A percentile compares a stretch with the other conserved stretches of the same genome.
These are phyloP conservation scores for Calcarius ornatus DNA, from an alignment of 2,113 vertebrate species.

Conservation along the genomic window DNA sequence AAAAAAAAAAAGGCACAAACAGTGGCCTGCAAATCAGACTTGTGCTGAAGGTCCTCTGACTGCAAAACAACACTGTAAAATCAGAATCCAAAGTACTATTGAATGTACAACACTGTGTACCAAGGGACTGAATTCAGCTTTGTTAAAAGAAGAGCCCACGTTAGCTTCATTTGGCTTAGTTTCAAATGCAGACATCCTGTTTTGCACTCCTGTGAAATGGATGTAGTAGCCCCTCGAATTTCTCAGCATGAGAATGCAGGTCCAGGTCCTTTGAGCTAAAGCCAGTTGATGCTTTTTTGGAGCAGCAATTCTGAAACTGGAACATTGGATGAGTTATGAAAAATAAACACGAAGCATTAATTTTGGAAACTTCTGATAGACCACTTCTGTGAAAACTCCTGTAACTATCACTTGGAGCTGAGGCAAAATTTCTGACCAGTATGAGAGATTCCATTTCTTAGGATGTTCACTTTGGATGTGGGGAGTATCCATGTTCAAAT, in stretches of 20 bases:
- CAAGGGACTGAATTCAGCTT: neutral
- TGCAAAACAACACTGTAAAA: neutral
- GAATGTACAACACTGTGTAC: neutral
- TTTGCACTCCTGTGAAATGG: neutral
- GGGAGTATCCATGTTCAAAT: accelerated
- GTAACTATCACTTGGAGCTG: neutral
- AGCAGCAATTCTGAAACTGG: neutral
- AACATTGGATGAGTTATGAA: neutral
- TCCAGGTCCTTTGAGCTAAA: neutral
- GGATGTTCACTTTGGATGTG: neutral
- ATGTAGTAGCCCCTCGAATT: neutral
- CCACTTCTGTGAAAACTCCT: neutral
- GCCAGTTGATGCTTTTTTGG: neutral
- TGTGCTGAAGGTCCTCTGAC: neutral
- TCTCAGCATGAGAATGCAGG: neutral
- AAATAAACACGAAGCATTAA: accelerated
- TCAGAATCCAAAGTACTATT: neutral
- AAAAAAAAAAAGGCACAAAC: neutral
- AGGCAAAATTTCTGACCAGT: neutral
- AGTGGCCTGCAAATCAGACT: neutral
- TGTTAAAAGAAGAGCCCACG: neutral
- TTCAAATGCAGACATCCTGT: neutral
- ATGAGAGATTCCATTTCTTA: neutral
- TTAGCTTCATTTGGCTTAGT: neutral
- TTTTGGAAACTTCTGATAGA: neutral